Evolutionary conservation across 2,797 vertebrate species (phyloP).

Genomic region (Melopsittacus undulatus): DNA sequence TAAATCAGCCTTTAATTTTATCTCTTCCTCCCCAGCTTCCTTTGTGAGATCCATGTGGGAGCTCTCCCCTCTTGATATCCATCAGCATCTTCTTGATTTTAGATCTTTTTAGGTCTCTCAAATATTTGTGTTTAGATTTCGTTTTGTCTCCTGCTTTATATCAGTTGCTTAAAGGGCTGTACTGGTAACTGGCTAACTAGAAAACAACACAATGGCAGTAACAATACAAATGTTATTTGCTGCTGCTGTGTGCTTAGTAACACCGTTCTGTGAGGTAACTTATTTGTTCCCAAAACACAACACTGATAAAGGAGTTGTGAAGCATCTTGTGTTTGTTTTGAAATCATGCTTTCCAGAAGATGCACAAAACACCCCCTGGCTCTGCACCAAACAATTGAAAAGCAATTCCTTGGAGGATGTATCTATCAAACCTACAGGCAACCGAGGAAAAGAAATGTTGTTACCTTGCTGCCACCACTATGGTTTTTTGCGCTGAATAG

Average conservation of each 20-base stretch:
- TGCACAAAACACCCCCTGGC: not conserved
- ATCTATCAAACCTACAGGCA: not conserved
- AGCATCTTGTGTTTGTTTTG: not conserved
- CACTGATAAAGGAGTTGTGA: not conserved
- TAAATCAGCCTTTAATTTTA: not conserved
- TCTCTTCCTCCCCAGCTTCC: not conserved
- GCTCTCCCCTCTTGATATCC: not conserved
- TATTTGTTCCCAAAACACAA: not conserved
- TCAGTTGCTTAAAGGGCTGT: not conserved
- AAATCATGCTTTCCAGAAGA: not conserved
- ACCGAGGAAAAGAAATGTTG: not conserved
- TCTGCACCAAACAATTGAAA: not conserved
- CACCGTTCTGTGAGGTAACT: rapidly evolving
- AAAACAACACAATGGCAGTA: not conserved
- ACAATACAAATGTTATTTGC: not conserved
- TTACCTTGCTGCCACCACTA: constrained; percentile 96
- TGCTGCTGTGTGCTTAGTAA: not conserved
- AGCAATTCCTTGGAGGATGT: not conserved
- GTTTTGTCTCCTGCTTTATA: not conserved
- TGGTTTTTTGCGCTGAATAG: constrained; percentile 91
- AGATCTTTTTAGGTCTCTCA: not conserved
- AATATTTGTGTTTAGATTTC: not conserved
- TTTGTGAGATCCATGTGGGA: not conserved
- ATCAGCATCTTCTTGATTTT: not conserved
- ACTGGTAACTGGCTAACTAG: not conserved